Evolutionary conservation across 2,797 vertebrate species (phyloP).

Genomic region (Pelochelys cantorii): DNA sequence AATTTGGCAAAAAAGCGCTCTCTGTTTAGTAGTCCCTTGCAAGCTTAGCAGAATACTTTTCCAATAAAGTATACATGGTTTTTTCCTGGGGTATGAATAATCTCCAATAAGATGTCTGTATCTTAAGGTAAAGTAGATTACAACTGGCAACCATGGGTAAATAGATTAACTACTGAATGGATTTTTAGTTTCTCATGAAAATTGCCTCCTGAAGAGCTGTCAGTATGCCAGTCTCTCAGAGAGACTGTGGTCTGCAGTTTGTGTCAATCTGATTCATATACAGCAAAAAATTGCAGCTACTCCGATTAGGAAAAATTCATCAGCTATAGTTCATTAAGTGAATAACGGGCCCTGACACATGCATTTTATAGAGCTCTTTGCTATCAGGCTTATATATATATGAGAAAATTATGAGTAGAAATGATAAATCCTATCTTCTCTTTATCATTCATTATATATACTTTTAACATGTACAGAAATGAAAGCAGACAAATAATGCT

Average conservation of each 20-base stretch:
- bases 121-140: conserved; percentile 50
- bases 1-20: background rate
- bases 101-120: conserved; percentile 20
- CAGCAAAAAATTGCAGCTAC: conserved; percentile 26
- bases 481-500: background rate
- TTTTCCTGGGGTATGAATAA: conserved; percentile 14
- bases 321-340: conserved; percentile 1
- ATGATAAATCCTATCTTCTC: background rate
- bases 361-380: background rate
- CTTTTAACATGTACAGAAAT: background rate
- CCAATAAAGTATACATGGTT: background rate
- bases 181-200: background rate
- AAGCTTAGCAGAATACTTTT: conserved; percentile 19
- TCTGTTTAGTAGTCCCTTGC: background rate
- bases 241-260: background rate
- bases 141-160: conserved; percentile 52
- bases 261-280: conserved; percentile 16
- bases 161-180: conserved; percentile 15
- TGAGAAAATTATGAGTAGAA: background rate
- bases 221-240: background rate
- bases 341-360: conserved; percentile 10
- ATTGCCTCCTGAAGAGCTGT: background rate
- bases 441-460: background rate
- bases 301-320: conserved; percentile 43
- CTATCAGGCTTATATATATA: background rate